A percentile compares a stretch with the other conserved stretches of the same genome.
Conservation (phyloP, 2,113 vertebrate genomes). For the Rhinoderma darwinii region DNA sequence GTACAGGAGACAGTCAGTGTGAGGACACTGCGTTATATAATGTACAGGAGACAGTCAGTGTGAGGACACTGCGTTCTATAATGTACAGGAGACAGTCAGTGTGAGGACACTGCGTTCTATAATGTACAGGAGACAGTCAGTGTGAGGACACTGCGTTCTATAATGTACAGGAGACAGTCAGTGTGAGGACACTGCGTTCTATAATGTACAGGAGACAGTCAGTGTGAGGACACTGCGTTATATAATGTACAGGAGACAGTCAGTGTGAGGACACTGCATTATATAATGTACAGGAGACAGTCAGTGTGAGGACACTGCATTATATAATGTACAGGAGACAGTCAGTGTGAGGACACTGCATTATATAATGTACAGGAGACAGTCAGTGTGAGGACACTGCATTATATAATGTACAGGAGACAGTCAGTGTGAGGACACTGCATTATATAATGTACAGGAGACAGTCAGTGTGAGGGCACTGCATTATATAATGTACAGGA, state of each 20-base stretch:
- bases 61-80: neutral
- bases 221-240: neutral
- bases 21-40: neutral
- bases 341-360: neutral
- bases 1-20: neutral
- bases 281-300: neutral
- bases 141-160: neutral
- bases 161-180: neutral
- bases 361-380: neutral
- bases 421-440: neutral
- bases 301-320: neutral
- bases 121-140: neutral
- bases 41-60: neutral
- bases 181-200: neutral
- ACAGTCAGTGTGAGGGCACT: neutral
- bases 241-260: neutral
- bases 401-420: neutral
- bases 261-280: rapidly evolving
- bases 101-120: neutral
- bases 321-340: neutral
- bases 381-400: neutral
- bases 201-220: neutral
- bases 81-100: neutral
- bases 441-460: neutral
- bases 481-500: neutral